Base-by-base conservation (phyloP, 2,888 invertebrate genomes). In the Stratiomys singularior region DNA sequence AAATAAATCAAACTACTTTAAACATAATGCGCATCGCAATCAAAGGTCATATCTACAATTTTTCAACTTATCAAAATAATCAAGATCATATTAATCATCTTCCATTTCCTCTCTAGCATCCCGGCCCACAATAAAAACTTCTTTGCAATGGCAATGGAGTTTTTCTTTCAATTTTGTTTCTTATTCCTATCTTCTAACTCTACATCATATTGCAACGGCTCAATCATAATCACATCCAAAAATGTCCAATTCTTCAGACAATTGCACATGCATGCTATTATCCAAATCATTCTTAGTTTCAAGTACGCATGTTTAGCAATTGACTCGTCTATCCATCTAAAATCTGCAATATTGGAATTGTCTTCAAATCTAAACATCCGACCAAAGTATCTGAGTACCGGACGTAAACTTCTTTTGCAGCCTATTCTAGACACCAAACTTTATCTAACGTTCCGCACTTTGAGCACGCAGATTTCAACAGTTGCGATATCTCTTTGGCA, bases 361-460 rank as follows among this genome's bases (percentile, higher is more conserved):
- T 47, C 69, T 69, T 28, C 37, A 27, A 44, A 72, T 56, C 72
- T n/a, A 72, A 28, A 56, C 56, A 56, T 72, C 72, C 72, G 52
- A 72, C 37, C 60, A 69, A 47, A 27, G 58, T 44, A 37, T 74
- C 37, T 18, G 9, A 46, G 46, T 21, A 74, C 74, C 74, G 74
- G 74, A 74, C 58, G 74, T 37, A 58, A 21, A 44, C 74, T 74
- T 74, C 74, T 74, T 58, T 15, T 58, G 46, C 69, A 23, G 47
- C 60, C 58, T 56, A 74, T 60, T 74, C 58, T 71, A 27, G 27
- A 71, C 46, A 15, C 37, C 60, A 58, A 60, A 52, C 74, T 15
- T 58, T 58, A 60, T 60, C n/a, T n/a, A n/a, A n/a, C 37, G 79
- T 79, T 78, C 77, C 79, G 37, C 79, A 72, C 79, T 64, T 63